These are phyloP conservation scores for Drosophila tripunctata DNA, from an alignment of 2,888 invertebrate genomes.

Conservation along the genomic window DNA sequence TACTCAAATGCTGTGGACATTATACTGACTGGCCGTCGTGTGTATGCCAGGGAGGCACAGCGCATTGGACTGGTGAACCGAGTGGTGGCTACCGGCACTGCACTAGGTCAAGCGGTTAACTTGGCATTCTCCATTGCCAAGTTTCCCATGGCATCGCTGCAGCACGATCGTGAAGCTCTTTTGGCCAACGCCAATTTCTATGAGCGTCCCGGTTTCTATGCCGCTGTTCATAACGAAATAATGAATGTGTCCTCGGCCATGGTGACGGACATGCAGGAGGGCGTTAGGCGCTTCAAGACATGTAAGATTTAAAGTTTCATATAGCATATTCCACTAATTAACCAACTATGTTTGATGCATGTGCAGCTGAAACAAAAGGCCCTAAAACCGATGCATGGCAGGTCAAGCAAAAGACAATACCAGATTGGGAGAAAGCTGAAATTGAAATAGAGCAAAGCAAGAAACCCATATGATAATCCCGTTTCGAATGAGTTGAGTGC, in stretches of 20 bases:
- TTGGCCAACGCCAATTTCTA: slow-evolving; percentile 87
- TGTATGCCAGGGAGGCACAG: slow-evolving; percentile 91
- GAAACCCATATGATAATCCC: not conserved
- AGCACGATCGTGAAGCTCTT: slow-evolving; percentile 84
- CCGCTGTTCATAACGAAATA: slow-evolving; percentile 86
- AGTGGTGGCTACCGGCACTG: slow-evolving; percentile 93
- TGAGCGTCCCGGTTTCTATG: slow-evolving; percentile 87
- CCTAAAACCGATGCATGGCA: slow-evolving; percentile 65
- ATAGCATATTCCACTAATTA: not conserved
- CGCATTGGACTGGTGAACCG: slow-evolving; percentile 92
- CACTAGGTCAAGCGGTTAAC: slow-evolving; percentile 90
- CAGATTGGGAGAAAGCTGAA: slow-evolving; percentile 88
- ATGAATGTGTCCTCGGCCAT: slow-evolving; percentile 87
- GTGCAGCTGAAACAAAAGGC: slow-evolving; percentile 64
- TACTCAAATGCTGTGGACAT: slow-evolving; percentile 94
- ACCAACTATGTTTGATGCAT: not conserved
- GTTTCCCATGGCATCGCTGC: slow-evolving; percentile 88
- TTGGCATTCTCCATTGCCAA: slow-evolving; percentile 90
- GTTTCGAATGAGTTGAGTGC: slow-evolving; percentile 6
- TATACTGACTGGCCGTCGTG: slow-evolving; percentile 92
- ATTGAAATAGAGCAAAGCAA: slow-evolving; percentile 65
- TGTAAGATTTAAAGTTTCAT: slow-evolving; percentile 83
- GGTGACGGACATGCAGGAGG: slow-evolving; percentile 87
- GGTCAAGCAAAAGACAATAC: slow-evolving; percentile 85
- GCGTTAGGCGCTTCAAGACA: slow-evolving; percentile 88